phyloP scores from a whole-genome alignment of 1,140 invertebrate species.

The Homalodisca vitripennis region DNA sequence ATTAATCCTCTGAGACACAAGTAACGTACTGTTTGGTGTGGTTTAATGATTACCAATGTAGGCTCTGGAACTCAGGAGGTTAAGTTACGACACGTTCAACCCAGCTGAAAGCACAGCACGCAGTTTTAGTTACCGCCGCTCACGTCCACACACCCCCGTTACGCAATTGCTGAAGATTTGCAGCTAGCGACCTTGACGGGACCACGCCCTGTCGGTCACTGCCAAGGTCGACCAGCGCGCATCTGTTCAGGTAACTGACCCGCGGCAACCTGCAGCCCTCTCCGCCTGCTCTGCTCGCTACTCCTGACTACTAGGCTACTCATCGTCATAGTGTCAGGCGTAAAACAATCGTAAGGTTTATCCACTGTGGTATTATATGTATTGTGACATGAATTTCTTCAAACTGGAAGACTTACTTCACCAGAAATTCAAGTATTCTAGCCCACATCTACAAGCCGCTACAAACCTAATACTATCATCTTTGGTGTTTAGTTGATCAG shows the following conservation, averaged over 20 bases:
- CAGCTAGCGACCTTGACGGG: not conserved
- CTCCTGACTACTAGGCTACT: no score
- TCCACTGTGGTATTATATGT: no score
- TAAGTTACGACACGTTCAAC: not conserved
- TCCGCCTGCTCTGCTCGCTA: no score
- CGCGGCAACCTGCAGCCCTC: not conserved
- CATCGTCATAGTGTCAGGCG: no score
- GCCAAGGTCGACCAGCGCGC: not conserved
- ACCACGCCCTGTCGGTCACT: conserved; percentile 13
- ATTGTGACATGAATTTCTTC: no score
- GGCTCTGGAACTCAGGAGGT: not conserved
- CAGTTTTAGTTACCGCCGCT: not conserved
- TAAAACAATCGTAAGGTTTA: no score
- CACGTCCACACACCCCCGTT: not conserved
- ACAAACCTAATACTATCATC: no score
- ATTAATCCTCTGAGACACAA: no score
- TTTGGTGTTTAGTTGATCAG: no score
- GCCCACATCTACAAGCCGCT: no score
- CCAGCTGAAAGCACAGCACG: not conserved
- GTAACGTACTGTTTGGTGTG: not conserved
- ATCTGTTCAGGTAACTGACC: conserved; percentile 10
- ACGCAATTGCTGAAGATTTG: not conserved
- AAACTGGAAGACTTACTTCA: no score
- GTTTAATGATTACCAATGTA: not conserved
- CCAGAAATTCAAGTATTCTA: no score